Conservation (phyloP, 92 coral and sea anemone genomes). For the Ricordea florida region DNA sequence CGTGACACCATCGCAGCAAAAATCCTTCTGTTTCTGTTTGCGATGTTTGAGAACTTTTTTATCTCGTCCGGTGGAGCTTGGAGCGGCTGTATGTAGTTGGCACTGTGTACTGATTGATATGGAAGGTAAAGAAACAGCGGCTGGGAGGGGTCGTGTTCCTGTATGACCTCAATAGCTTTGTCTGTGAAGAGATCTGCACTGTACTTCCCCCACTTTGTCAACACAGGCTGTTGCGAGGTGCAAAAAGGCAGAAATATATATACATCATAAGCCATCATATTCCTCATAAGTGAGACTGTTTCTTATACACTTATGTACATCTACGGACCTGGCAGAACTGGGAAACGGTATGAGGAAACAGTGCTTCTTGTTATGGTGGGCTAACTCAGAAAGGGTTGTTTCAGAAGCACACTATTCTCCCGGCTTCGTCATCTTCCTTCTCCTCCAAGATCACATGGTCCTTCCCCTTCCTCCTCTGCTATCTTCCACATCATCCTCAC, state of each 20-base stretch:
- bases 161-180: conserved; percentile 45
- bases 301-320: too few relatives aligned
- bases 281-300: too few relatives aligned
- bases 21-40: conserved; percentile 37
- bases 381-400: too few relatives aligned
- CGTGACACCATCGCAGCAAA: conserved; percentile 75
- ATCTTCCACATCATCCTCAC: too few relatives aligned
- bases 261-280: too few relatives aligned
- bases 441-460: too few relatives aligned
- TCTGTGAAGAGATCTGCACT: conserved; percentile 55
- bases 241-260: neutral
- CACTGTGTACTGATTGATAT: conserved; percentile 62
- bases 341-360: too few relatives aligned
- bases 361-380: too few relatives aligned
- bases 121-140: conserved; percentile 58
- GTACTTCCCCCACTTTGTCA: conserved; percentile 64
- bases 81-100: conserved; percentile 51
- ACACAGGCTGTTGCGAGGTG: conserved; percentile 19
- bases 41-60: conserved; percentile 47
- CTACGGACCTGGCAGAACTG: too few relatives aligned
- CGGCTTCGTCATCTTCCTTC: too few relatives aligned
- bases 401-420: too few relatives aligned
- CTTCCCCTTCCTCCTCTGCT: too few relatives aligned
- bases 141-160: conserved; percentile 21
- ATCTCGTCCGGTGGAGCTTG: conserved; percentile 59